Evolutionary conservation across 2,888 invertebrate species (phyloP), one percentile per base, ranked within the genome.

Genomic region (Notodonta ziczac): DNA sequence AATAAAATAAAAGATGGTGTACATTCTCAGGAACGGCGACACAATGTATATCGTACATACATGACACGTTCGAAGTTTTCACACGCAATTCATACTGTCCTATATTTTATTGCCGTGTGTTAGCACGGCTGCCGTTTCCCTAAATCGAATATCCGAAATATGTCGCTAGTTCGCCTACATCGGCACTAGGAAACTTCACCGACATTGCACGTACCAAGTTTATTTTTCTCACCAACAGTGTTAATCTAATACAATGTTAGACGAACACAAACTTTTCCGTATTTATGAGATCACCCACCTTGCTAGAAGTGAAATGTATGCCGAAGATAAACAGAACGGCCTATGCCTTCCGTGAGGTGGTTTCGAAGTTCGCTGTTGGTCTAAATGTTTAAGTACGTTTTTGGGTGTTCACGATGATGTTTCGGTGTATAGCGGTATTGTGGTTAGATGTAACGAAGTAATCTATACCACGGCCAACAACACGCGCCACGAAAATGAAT

Each of bases 71-170:
- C 35, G 7, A 35, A 35, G 35, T 35, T 35, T 35, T 35, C 35
- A 7, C 35, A 35, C 35, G 35, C 35, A 35, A 35, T 35, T 7
- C 35, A 35, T 35, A 6, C 35, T 24, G 7, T 35, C 35, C 6
- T 35, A 35, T 35, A 35, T 35, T 35, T 35, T 35, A 35, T 35
- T 5, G 35, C 0, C 35, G 35, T 4, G 35, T 35, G 70, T 64
- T 68, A 67, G 67, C 65, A 71, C 69, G 68, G 65, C 68, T 66
- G 66, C 69, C 69, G 71, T 77, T 70, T 67, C 70, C 72, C 66
- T 70, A 73, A 76, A 77, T 75, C 73, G 74, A 76, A 78, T 77
- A 78, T 71, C 66, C 65, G 57, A 63, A 70, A 66, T 65, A 66
- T 70, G 71, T 66, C 66, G 66, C 63, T 63, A 74, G 76, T 76